Base-by-base conservation (phyloP, 2,113 vertebrate species). In the Motacilla tschutschensis region DNA sequence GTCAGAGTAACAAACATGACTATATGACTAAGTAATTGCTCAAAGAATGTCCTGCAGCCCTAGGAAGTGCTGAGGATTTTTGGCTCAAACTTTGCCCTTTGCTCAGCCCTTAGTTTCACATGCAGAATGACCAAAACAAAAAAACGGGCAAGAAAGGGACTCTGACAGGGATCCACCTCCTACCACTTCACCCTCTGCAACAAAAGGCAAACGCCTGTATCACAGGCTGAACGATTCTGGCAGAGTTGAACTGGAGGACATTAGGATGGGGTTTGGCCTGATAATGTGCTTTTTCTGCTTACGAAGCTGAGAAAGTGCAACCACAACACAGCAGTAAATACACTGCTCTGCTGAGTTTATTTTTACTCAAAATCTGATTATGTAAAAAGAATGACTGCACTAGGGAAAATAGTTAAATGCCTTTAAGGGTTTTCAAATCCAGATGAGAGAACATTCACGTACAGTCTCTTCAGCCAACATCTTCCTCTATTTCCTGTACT, bases 361-460 rank as follows among this genome's bases (percentile, higher is more conserved):
- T 91, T 87, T 87, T 73, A 80, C 50, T 88, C 77, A 26, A 91
- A 93, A 92, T 44, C 74, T 16, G 36, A 81, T 72, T 79, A 81
- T 17, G 75, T 62, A 90, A 79, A 91, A 86, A 94, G 33, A 93
- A 88, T 47, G 24, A 88, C 50, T 69, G 63, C 59, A 64, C 54
- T 43, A 69, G 77, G 51, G 50, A 69, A 91, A 89, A 92, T 0
- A 58, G 70, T 55, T 40, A 75, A 65, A 80, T 41, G 78, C 66
- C 54, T 87, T 77, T 35, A 87, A 69, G 47, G 82, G 41, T 74
- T 89, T 87, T 72, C 70, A 85, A 64, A 81, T 33, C 36, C 55
- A 81, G 74, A 91, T 22, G 54, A 58, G 31, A 80, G 73, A 89
- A 87, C 48, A 33, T 64, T 80, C 5, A 4, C 1, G 1, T 31